These are phyloP conservation scores for Monochamus saltuarius DNA, from an alignment of 1,140 invertebrate species.

Conservation along the genomic window DNA sequence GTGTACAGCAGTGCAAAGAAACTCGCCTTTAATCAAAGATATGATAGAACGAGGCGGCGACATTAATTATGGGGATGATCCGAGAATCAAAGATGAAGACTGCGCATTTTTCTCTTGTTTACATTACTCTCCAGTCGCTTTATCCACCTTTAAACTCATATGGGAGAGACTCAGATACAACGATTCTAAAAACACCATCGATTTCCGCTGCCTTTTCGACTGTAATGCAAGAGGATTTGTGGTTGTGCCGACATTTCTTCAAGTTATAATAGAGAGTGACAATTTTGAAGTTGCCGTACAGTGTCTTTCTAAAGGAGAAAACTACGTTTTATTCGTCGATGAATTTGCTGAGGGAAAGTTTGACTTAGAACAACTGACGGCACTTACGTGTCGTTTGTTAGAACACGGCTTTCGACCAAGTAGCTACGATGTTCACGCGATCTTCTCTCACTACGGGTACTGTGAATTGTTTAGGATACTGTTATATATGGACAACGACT, in stretches of 20 bases:
- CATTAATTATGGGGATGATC: constrained; percentile 12
- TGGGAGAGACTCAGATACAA: constrained; percentile 22
- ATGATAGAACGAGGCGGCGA: constrained; percentile 27
- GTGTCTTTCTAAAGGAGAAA: constrained; percentile 1
- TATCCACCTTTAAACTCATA: constrained; percentile 21
- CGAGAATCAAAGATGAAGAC: constrained; percentile 3
- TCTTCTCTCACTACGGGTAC: constrained; percentile 17
- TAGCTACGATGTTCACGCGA: constrained; percentile 3
- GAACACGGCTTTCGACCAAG: constrained; percentile 10
- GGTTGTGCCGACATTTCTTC: constrained; percentile 7
- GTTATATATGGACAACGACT: neutral
- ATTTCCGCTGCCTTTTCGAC: constrained; percentile 3
- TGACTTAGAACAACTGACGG: constrained; percentile 5
- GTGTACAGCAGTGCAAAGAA: constrained; percentile 17
- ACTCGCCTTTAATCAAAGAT: constrained; percentile 12
- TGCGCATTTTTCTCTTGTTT: constrained; percentile 19
- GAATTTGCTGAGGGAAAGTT: neutral
- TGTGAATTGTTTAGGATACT: constrained; percentile 19
- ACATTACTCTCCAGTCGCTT: constrained; percentile 3
- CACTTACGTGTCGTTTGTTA: constrained; percentile 19
- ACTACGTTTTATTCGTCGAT: constrained; percentile 7
- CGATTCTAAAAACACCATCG: constrained; percentile 1
- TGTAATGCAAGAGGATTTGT: neutral
- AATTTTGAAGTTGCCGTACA: constrained; percentile 17
- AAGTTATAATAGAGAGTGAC: constrained; percentile 12